A percentile compares a stretch with the other conserved stretches of the same genome.
These are phyloP conservation scores for Blastobasis adustella DNA, from an alignment of 2,888 invertebrate species.

Conservation along the genomic window DNA sequence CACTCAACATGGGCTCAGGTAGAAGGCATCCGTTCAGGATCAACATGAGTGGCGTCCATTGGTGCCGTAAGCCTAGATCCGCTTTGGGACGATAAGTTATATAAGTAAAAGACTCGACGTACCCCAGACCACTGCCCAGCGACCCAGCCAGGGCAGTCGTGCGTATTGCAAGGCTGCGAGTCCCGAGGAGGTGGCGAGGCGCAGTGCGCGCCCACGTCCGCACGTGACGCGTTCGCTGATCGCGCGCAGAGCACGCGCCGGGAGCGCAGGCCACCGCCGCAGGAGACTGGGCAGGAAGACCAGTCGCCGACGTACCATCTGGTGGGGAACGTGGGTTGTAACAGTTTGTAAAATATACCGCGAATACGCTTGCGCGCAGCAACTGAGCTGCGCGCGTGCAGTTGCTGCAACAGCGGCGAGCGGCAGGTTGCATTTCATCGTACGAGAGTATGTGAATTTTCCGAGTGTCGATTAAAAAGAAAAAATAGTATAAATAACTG, in stretches of 20 bases:
- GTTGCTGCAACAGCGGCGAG: no score
- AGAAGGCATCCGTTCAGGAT: no score
- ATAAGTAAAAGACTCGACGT: constrained; percentile 53
- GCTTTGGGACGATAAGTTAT: background rate
- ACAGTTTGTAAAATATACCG: no score
- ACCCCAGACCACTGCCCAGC: constrained; percentile 93
- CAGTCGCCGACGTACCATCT: constrained; percentile 94
- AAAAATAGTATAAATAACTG: no score
- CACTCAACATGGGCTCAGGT: no score
- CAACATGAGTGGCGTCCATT: no score
- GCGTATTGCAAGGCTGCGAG: constrained; percentile 87
- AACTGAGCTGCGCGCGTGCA: no score
- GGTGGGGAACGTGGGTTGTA: constrained; percentile 15
- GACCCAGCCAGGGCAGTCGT: constrained; percentile 92
- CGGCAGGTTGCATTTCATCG: no score
- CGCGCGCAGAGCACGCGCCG: constrained; percentile 90
- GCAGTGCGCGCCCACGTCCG: constrained; percentile 86
- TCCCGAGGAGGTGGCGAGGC: constrained; percentile 84
- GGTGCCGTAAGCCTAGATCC: no score
- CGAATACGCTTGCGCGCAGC: background rate
- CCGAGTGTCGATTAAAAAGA: no score
- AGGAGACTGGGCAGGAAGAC: constrained; percentile 89
- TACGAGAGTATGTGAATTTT: no score
- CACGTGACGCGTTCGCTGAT: constrained; percentile 81
- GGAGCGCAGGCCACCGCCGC: constrained; percentile 89